These are phyloP conservation scores for Chloroceryle aenea DNA, from an alignment of 2,113 vertebrate species.

Conservation along the genomic window DNA sequence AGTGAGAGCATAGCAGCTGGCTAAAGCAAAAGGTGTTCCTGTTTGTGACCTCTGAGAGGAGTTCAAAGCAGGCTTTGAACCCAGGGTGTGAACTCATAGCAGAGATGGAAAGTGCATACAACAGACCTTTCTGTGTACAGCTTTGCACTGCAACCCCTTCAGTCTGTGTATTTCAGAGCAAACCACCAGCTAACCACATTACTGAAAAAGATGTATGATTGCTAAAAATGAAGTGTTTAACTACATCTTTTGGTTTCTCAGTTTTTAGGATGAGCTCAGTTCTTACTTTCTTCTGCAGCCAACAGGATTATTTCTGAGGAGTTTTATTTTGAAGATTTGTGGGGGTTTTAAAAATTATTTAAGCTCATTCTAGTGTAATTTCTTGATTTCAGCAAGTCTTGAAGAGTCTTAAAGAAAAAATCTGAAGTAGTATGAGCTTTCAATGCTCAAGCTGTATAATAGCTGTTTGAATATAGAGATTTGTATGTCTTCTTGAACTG, in stretches of 20 bases:
- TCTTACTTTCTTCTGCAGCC: neutral
- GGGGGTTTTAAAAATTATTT: neutral
- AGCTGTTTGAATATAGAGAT: neutral
- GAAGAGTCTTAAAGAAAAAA: neutral
- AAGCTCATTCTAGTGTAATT: neutral
- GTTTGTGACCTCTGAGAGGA: neutral
- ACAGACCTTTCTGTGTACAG: neutral
- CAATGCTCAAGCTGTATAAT: neutral
- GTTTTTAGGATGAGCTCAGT: neutral
- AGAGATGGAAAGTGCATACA: neutral
- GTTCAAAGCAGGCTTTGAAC: neutral
- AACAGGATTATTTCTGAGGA: neutral
- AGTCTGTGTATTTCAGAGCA: neutral
- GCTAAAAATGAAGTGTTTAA: neutral
- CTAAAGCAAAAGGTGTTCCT: neutral
- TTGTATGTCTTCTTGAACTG: neutral
- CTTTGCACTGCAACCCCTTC: neutral
- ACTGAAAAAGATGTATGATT: neutral
- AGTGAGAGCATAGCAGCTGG: neutral
- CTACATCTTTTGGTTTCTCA: neutral
- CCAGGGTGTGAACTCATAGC: neutral
- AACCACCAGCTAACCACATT: neutral
- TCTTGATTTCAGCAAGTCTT: neutral
- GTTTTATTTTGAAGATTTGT: neutral
- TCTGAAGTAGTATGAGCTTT: neutral